A percentile compares a stretch with the other conserved stretches of the same genome.
These are phyloP conservation scores for Lethenteron reissneri DNA, from an alignment of 2,113 vertebrate genomes.

Conservation along the genomic window DNA sequence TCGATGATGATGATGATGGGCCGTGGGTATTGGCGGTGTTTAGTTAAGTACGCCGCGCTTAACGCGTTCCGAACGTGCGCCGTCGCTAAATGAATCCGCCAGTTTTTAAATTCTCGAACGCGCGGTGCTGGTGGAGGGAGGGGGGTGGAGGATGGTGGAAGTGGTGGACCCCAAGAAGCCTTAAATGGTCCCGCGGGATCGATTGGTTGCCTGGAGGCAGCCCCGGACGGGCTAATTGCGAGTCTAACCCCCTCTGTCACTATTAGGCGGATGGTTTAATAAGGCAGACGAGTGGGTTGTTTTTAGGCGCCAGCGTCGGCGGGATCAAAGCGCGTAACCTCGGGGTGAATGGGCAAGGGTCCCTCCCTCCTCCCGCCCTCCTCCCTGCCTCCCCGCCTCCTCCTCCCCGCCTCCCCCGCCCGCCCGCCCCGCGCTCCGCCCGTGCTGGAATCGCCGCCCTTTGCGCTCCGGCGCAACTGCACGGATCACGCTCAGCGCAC, in stretches of 20 bases:
- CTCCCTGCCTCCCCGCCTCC: neutral
- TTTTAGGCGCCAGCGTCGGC: constrained; percentile 6
- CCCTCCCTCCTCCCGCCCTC: constrained; percentile 4
- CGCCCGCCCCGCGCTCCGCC: too few relatives aligned
- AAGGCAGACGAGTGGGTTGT: constrained; percentile 6
- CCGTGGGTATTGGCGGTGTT: too few relatives aligned
- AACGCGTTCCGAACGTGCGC: too few relatives aligned
- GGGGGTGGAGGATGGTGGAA: too few relatives aligned
- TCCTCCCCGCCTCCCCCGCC: neutral
- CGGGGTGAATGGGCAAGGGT: neutral
- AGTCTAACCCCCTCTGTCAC: constrained; percentile 5
- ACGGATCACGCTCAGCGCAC: too few relatives aligned
- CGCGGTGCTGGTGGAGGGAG: too few relatives aligned
- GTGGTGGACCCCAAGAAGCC: neutral
- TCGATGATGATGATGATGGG: too few relatives aligned
- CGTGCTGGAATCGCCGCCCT: too few relatives aligned
- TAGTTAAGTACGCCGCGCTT: too few relatives aligned
- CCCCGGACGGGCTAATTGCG: constrained; percentile 6
- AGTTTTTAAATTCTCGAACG: too few relatives aligned
- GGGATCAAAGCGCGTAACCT: neutral
- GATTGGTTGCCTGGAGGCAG: neutral
- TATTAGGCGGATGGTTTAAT: constrained; percentile 6
- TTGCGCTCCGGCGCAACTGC: too few relatives aligned
- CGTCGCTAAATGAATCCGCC: too few relatives aligned
- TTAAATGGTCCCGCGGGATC: constrained; percentile 7